These are phyloP conservation scores for Hypotaenidia okinawae DNA, from an alignment of 2,797 vertebrate genomes.

Conservation along the genomic window DNA sequence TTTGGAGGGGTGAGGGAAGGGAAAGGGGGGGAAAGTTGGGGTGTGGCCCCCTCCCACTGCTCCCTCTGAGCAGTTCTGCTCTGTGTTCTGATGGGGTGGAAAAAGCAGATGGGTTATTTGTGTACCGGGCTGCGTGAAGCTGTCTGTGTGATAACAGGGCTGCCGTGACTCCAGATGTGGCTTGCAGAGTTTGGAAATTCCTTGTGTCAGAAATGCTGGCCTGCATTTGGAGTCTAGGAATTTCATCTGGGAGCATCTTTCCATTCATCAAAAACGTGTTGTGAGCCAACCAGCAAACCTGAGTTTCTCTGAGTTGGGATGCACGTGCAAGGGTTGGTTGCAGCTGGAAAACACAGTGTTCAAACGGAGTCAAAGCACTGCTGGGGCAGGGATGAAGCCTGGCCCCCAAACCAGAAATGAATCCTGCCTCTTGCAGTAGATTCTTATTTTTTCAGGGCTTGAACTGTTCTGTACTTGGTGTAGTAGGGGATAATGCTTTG, in stretches of 20 bases:
- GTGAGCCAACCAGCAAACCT: background rate
- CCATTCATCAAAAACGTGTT: background rate
- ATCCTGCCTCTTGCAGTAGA: background rate
- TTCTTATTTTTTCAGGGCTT: background rate
- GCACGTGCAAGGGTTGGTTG: background rate
- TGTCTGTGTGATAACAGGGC: background rate
- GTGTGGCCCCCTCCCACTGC: accelerated
- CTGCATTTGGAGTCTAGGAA: background rate
- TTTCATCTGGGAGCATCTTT: background rate
- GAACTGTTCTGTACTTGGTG: background rate
- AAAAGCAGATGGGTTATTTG: background rate
- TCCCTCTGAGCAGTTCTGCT: background rate
- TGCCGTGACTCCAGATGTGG: background rate
- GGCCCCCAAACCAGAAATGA: background rate
- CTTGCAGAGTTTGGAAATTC: background rate
- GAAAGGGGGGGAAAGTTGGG: background rate
- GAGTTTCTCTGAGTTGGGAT: background rate
- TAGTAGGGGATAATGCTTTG: background rate
- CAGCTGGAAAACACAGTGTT: background rate
- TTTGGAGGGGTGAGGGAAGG: background rate
- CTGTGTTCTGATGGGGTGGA: background rate
- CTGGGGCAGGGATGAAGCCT: background rate
- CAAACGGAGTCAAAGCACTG: background rate
- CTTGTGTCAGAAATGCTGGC: background rate
- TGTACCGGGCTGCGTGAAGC: background rate